Evolutionary conservation across 2,888 invertebrate species (phyloP).

Genomic region (Drosophila affinis): DNA sequence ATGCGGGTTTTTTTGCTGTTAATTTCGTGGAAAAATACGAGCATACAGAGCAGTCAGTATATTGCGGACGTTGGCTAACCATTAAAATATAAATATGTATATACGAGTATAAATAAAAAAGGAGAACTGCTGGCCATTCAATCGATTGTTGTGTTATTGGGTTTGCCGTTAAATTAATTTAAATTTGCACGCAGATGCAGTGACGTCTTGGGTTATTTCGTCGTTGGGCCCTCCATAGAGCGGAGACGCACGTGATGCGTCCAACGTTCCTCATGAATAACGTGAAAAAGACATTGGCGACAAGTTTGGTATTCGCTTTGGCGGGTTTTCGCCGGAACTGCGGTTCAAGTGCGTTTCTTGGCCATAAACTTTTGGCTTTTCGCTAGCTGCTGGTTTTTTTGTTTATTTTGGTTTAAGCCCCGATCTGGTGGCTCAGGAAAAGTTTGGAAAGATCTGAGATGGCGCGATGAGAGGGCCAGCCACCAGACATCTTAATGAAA

Average conservation of each 20-base stretch:
- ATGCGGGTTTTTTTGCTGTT: conserved; percentile 11
- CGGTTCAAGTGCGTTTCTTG: conserved; percentile 73
- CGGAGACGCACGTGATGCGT: conserved; percentile 58
- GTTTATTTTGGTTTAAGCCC: no score
- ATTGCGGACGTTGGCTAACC: conserved; percentile 50
- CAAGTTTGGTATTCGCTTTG: conserved; percentile 23
- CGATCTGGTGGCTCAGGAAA: conserved; percentile 5
- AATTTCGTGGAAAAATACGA: conserved; percentile 33
- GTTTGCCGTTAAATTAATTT: conserved; percentile 57
- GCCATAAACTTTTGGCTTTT: conserved; percentile 46
- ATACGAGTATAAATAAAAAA: conserved; percentile 10
- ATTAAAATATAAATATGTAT: conserved; percentile 9
- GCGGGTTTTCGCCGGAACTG: conserved; percentile 44
- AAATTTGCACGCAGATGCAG: conserved; percentile 56
- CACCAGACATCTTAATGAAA: conserved; percentile 68
- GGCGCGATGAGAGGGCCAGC: conserved; percentile 30
- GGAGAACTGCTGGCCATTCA: conserved; percentile 49
- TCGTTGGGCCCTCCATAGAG: no score
- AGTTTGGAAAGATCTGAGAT: conserved; percentile 9
- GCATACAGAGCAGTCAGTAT: conserved; percentile 6
- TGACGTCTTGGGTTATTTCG: conserved; percentile 36
- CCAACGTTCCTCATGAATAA: conserved; percentile 51
- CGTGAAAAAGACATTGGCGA: conserved; percentile 1
- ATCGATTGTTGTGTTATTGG: conserved; percentile 53
- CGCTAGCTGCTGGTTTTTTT: conserved; percentile 13